These are phyloP conservation scores for Muricea muricata DNA, from an alignment of 92 coral and sea anemone species.

Conservation along the genomic window DNA sequence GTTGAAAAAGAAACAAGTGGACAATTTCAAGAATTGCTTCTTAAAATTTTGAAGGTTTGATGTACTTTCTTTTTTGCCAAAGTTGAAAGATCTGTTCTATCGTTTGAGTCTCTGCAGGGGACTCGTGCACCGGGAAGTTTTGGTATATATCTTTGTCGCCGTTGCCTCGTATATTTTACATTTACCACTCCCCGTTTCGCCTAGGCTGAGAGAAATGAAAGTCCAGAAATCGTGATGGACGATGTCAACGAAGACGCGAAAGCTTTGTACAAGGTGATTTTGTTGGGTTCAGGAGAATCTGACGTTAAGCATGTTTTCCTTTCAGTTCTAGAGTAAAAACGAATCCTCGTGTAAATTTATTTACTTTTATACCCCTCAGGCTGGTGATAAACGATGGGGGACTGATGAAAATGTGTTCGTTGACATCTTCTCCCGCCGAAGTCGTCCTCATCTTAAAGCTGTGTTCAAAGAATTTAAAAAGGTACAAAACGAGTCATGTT, in stretches of 20 bases:
- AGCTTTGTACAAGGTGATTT: slow-evolving; percentile 76
- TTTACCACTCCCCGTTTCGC: not conserved
- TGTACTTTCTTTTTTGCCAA: not conserved
- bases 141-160: too few species aligned
- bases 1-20: slow-evolving; percentile 89
- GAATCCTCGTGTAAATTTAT: too few species aligned
- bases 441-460: slow-evolving; percentile 81
- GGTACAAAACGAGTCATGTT: slow-evolving; percentile 59
- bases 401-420: slow-evolving; percentile 87
- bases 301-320: too few species aligned
- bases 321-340: too few species aligned
- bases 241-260: slow-evolving; percentile 92
- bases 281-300: not conserved
- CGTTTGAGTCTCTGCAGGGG: too few species aligned
- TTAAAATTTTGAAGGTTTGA: slow-evolving; percentile 78
- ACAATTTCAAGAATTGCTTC: slow-evolving; percentile 80
- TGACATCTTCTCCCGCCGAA: slow-evolving; percentile 83
- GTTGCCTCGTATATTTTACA: not conserved
- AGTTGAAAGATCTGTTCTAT: too few species aligned
- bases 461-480: slow-evolving; percentile 85
- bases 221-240: slow-evolving; percentile 62
- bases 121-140: too few species aligned
- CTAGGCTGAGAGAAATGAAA: slow-evolving; percentile 85
- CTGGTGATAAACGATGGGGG: slow-evolving; percentile 95
- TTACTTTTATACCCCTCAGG: slow-evolving; percentile 69